phyloP scores from a whole-genome alignment of 2,797 vertebrate genomes.

The Enteromius fasciolatus region DNA sequence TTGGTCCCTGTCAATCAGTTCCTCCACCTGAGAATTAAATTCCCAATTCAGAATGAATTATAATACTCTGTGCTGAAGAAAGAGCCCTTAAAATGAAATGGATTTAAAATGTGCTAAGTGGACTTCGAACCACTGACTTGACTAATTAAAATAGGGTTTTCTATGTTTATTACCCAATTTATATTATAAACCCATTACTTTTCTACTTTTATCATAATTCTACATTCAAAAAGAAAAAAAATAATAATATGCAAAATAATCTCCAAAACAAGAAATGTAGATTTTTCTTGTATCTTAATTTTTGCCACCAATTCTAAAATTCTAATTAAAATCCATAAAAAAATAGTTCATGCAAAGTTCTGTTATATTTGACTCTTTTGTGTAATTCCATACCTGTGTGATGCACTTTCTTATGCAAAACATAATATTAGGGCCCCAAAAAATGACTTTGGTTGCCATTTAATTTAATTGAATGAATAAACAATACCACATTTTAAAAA shows the following conservation, averaged over 20 bases:
- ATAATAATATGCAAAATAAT: background rate
- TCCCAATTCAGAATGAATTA: conserved; percentile 41
- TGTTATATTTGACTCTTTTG: background rate
- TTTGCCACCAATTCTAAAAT: background rate
- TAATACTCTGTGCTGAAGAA: conserved; percentile 24
- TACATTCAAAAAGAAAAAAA: background rate
- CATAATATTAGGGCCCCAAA: background rate
- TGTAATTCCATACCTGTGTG: background rate
- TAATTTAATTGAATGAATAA: background rate
- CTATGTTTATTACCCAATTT: background rate
- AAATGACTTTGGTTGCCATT: background rate
- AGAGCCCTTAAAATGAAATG: conserved; percentile 32
- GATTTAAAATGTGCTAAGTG: conserved; percentile 33
- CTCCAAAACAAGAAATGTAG: background rate
- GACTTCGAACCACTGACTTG: conserved; percentile 4
- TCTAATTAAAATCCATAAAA: background rate
- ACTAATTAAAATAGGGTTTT: background rate
- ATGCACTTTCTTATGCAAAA: background rate
- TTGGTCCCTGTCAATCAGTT: conserved; percentile 28
- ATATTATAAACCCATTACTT: background rate
- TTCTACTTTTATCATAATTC: background rate
- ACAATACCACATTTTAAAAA: background rate
- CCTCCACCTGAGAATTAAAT: conserved; percentile 30
- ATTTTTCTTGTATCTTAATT: no score
- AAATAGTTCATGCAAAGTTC: background rate